phyloP scores from a whole-genome alignment of 2,888 invertebrate genomes.

The Subacronicta megacephala region DNA sequence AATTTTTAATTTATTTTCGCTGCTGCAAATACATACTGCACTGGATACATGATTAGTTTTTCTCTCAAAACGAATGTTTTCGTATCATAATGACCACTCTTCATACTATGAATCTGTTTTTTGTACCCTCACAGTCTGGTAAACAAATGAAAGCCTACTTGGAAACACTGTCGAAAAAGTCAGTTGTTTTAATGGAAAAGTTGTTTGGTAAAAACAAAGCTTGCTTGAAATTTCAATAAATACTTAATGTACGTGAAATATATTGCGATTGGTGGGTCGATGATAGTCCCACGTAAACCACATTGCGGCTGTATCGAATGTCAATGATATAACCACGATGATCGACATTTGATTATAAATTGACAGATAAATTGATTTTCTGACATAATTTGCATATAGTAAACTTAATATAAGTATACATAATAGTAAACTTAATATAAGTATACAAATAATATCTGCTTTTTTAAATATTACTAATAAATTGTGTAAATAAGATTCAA shows the following conservation, averaged over 20 bases:
- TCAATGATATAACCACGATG: conserved; percentile 26
- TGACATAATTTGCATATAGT: no score
- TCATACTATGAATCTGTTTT: conserved; percentile 18
- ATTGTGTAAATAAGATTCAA: background rate
- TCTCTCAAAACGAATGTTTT: conserved; percentile 12
- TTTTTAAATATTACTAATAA: background rate
- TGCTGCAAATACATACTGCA: background rate
- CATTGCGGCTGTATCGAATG: conserved; percentile 21
- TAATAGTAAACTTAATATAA: no score
- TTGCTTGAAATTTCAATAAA: conserved; percentile 5
- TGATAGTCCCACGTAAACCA: conserved; percentile 13
- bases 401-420: no score
- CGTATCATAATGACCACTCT: conserved; percentile 32
- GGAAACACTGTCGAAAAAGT: conserved; percentile 11
- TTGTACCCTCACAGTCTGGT: conserved; percentile 38
- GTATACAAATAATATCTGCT: no score
- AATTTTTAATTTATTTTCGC: conserved; percentile 25
- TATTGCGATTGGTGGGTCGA: conserved; percentile 6
- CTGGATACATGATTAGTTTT: conserved; percentile 6
- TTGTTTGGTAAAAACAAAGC: conserved; percentile 10
- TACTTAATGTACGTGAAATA: conserved; percentile 19
- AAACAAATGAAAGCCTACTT: conserved; percentile 43
- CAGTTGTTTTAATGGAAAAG: conserved; percentile 18
- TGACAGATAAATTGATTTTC: conserved; percentile 11
- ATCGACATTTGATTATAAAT: conserved; percentile 39